phyloP scores from a whole-genome alignment of 1,140 invertebrate genomes.

The Elymnias hypermnestra region DNA sequence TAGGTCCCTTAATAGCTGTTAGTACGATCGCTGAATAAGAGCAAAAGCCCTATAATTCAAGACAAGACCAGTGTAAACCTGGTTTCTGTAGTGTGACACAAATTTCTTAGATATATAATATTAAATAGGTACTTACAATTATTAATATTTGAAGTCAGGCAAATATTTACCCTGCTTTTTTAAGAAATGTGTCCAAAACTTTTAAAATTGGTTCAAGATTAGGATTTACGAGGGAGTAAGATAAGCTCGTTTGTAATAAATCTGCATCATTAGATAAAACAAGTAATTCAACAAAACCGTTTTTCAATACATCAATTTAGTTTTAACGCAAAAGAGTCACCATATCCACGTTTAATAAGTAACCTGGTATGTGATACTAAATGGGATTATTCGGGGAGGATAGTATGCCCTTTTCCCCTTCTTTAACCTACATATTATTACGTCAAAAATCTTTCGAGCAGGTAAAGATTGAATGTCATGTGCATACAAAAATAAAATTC shows the following conservation, averaged over 20 bases:
- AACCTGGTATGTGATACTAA: no score
- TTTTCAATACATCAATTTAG: background rate
- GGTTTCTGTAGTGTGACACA: conserved; percentile 16
- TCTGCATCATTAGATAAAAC: conserved; percentile 9
- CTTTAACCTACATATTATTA: no score
- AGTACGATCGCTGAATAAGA: conserved; percentile 15
- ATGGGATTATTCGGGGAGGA: no score
- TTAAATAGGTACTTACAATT: conserved; percentile 22
- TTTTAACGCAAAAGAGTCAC: background rate
- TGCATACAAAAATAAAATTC: no score
- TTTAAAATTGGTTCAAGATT: conserved; percentile 53
- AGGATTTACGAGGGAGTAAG: conserved; percentile 19
- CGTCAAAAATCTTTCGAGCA: no score
- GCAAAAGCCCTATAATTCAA: conserved; percentile 31
- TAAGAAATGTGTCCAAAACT: conserved; percentile 50
- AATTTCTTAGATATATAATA: conserved; percentile 19
- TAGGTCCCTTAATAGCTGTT: conserved; percentile 54
- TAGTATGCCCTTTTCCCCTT: no score
- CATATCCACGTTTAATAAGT: no score
- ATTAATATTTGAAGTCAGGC: conserved; percentile 53
- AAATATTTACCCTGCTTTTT: conserved; percentile 63
- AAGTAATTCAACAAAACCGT: background rate
- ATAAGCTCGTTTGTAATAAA: conserved; percentile 18
- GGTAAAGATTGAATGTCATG: no score
- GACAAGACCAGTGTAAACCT: conserved; percentile 27